A percentile compares a stretch with the other conserved stretches of the same genome.
Conservation (phyloP, 2,888 invertebrate species). For the Synanthedon tipuliformis region DNA sequence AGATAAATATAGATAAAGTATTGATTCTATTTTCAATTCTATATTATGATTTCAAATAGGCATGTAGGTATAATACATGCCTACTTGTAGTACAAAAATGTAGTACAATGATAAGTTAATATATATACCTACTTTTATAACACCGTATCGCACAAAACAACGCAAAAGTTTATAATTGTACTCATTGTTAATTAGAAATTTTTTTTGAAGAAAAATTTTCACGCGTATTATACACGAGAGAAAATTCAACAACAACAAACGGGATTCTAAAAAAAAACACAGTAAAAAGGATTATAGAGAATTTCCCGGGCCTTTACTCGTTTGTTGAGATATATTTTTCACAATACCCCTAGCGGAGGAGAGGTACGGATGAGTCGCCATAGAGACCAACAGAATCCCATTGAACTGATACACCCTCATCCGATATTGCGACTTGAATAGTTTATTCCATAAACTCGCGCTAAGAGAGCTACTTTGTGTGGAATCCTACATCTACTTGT, state of each 20-base stretch:
- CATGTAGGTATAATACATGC: too few relatives aligned
- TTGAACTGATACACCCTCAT: constrained; percentile 54
- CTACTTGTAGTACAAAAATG: too few relatives aligned
- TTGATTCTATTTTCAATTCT: too few relatives aligned
- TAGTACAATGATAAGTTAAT: too few relatives aligned
- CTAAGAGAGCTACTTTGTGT: constrained; percentile 29
- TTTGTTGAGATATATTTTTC: constrained; percentile 16
- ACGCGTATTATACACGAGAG: too few relatives aligned
- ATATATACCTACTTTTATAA: too few relatives aligned
- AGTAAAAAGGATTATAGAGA: constrained; percentile 19
- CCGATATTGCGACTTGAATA: constrained; percentile 56
- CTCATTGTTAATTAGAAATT: too few relatives aligned
- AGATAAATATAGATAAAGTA: too few relatives aligned
- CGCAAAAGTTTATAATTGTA: too few relatives aligned
- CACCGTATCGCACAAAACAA: too few relatives aligned
- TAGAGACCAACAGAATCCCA: constrained; percentile 47
- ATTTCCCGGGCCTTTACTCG: constrained; percentile 16
- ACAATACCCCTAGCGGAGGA: constrained; percentile 18
- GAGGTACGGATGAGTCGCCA: constrained; percentile 41
- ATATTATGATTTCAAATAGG: too few relatives aligned
- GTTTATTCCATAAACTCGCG: constrained; percentile 43
- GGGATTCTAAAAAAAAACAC: constrained; percentile 12
- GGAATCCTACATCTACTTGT: neutral
- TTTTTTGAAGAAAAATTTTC: too few relatives aligned
- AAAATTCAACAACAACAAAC: constrained; percentile 4